Evolutionary conservation across 2,888 invertebrate genomes (phyloP).

Genomic region (Macaria liturata): DNA sequence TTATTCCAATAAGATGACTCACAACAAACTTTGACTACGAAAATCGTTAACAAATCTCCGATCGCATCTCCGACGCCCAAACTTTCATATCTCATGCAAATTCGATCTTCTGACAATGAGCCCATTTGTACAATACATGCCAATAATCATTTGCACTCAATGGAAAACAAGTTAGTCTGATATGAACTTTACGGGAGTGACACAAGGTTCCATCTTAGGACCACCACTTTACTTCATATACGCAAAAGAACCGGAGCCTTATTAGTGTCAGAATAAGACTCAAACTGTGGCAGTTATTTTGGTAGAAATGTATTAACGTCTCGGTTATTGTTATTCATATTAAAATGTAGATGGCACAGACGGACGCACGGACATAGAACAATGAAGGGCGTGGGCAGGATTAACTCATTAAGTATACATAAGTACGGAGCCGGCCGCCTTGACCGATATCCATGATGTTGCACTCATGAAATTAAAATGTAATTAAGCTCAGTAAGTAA

Average conservation of each 20-base stretch:
- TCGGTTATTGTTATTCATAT: conserved; percentile 63
- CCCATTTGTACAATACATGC: conserved; percentile 57
- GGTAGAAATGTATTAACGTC: conserved; percentile 10
- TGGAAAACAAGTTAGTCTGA: not conserved
- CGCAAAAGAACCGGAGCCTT: not conserved
- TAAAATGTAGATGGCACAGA: conserved; percentile 66
- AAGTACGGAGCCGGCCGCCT: conserved; percentile 68
- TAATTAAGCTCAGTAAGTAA: conserved; percentile 33
- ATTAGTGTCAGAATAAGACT: conserved; percentile 30
- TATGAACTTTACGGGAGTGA: conserved; percentile 26
- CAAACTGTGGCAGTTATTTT: conserved; percentile 20
- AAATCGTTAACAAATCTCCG: conserved; percentile 53
- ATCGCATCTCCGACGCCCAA: conserved; percentile 65
- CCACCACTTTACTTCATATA: not conserved
- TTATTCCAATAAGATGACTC: conserved; percentile 16
- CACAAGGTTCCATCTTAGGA: too few species aligned
- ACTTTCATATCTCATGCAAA: conserved; percentile 80
- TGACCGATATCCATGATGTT: conserved; percentile 76
- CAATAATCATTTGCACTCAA: conserved; percentile 24
- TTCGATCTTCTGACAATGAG: conserved; percentile 76
- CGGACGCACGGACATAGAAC: conserved; percentile 73
- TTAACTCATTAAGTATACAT: conserved; percentile 63
- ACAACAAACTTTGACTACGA: conserved; percentile 27
- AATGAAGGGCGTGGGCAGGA: conserved; percentile 77
- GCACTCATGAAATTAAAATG: conserved; percentile 36